Conservation (phyloP, 2,797 vertebrate species). For the Leptodactylus fallax region DNA sequence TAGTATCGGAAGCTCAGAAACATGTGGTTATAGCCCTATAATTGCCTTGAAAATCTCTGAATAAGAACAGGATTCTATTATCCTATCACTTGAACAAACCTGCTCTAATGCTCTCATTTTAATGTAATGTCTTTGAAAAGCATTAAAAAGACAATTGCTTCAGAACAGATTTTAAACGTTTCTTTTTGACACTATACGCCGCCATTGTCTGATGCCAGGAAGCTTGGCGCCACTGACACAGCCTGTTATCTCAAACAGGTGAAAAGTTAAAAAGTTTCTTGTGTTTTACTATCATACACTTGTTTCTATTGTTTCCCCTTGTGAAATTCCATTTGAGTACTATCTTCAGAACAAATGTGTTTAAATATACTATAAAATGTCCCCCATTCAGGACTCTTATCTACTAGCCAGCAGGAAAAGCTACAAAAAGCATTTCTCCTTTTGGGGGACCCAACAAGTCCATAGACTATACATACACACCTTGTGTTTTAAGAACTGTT, state of each 20-base stretch:
- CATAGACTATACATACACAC: no score
- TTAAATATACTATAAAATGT: no score
- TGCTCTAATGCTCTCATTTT: slow-evolving; percentile 35
- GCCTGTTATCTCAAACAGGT: not conserved
- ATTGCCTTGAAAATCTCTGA: slow-evolving; percentile 54
- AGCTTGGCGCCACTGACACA: not conserved
- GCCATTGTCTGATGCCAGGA: not conserved
- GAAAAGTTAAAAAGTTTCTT: not conserved
- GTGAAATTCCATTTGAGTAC: no score
- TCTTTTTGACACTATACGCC: slow-evolving; percentile 4
- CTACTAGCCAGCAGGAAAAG: no score
- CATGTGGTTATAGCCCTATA: slow-evolving; percentile 50
- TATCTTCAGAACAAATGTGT: no score
- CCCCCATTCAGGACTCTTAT: no score
- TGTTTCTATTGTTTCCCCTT: no score
- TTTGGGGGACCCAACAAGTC: no score
- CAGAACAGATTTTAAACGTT: slow-evolving; percentile 30
- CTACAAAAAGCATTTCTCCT: no score
- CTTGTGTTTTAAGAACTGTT: no score
- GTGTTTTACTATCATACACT: no score
- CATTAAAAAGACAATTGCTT: slow-evolving; percentile 48
- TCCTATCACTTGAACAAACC: slow-evolving; percentile 38
- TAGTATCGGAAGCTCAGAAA: not conserved
- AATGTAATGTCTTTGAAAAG: slow-evolving; percentile 43
- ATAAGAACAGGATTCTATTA: slow-evolving; percentile 58